Conservation (phyloP, 2,797 vertebrate species). For the Vespertilio murinus region DNA sequence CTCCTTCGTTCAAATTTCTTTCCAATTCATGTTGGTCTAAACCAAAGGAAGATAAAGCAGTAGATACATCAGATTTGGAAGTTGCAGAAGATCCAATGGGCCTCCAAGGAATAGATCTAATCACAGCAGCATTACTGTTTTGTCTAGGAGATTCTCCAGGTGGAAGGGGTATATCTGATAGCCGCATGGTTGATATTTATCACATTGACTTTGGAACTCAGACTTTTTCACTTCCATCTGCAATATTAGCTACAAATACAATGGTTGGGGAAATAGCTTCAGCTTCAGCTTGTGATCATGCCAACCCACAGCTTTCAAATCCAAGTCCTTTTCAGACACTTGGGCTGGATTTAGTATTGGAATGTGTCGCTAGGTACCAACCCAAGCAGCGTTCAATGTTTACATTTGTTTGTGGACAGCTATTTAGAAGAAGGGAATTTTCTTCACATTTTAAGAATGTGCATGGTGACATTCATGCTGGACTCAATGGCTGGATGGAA, state of each 20-base stretch:
- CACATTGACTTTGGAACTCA: constrained; percentile 97
- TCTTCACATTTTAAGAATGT: constrained; percentile 99
- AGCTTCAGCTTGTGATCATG: constrained; percentile 98
- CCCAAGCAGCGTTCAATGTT: constrained; percentile 99
- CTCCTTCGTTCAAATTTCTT: constrained; percentile 88
- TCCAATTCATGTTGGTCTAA: constrained; percentile 91
- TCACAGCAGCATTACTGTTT: constrained; percentile 97
- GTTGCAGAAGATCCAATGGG: constrained; percentile 96
- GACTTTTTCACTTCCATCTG: constrained; percentile 98
- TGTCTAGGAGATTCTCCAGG: constrained; percentile 98
- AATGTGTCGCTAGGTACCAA: constrained; percentile 98
- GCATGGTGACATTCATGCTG: constrained; percentile 99
- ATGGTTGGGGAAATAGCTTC: constrained; percentile 99
- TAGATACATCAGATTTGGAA: constrained; percentile 97
- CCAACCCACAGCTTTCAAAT: constrained; percentile 98
- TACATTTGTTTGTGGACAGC: constrained; percentile 98
- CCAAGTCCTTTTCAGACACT: constrained; percentile 99
- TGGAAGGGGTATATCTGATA: constrained; percentile 97
- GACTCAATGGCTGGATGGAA: constrained; percentile 99
- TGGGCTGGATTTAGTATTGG: constrained; percentile 97
- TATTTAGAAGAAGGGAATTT: constrained; percentile 98
- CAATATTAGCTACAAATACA: constrained; percentile 97
- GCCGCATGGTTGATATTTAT: constrained; percentile 94
- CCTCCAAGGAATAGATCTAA: constrained; percentile 97
- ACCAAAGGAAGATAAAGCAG: constrained; percentile 96